phyloP scores from a whole-genome alignment of 2,888 invertebrate species.

The Salticus scenicus region DNA sequence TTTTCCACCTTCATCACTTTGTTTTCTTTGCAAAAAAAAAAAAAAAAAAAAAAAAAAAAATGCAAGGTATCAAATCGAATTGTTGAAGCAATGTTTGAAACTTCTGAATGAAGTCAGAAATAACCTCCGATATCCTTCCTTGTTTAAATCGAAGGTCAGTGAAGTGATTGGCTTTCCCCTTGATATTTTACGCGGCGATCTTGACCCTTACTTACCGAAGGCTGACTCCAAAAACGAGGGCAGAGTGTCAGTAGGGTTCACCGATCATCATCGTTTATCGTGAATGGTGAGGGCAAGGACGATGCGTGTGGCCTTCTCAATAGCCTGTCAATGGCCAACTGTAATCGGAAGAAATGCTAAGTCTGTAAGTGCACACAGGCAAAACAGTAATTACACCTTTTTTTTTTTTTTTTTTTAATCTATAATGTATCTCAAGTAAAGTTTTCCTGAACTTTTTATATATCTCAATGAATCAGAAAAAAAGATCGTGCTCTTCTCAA shows the following conservation, averaged over 20 bases:
- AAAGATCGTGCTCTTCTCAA: too few relatives aligned
- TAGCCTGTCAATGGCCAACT: not conserved
- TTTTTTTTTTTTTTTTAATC: too few relatives aligned
- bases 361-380: too few relatives aligned
- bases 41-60: too few relatives aligned
- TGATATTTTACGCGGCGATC: not conserved
- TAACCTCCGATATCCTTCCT: not conserved
- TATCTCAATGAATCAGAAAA: too few relatives aligned
- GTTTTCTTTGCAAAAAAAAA: too few relatives aligned
- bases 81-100: too few relatives aligned
- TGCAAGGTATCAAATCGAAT: too few relatives aligned
- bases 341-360: not conserved
- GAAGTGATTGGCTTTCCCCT: not conserved
- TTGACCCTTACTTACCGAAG: not conserved
- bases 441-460: too few relatives aligned
- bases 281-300: not conserved
- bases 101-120: not conserved
- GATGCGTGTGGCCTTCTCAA: not conserved
- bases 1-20: too few relatives aligned
- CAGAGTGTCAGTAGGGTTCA: not conserved
- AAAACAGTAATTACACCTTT: too few relatives aligned
- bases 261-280: slow-evolving; percentile 2
- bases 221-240: not conserved
- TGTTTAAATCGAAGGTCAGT: not conserved
- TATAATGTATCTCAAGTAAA: too few relatives aligned